Base-by-base conservation (phyloP, 2,797 vertebrate genomes). In the Chloroceryle amazona region DNA sequence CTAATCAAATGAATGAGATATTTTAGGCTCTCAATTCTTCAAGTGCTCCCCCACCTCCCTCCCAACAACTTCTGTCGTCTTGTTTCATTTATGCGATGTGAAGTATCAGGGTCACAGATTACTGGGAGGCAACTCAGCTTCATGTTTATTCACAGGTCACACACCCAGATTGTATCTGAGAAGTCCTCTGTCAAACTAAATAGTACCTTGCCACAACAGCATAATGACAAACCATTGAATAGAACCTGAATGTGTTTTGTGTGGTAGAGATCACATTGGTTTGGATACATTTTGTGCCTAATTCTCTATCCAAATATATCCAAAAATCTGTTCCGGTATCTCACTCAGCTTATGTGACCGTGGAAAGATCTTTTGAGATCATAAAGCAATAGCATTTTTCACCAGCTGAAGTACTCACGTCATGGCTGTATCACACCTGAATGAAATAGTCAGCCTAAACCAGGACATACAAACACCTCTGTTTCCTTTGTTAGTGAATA, bases 11-110 rank as follows among this genome's bases (percentile, higher is more conserved):
- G 1, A 86, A 65, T n/a, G 18, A 82, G 42, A 20, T 66, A 54
- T 46, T 13, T 78, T 46, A 63, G 61, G 15, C 21, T 81, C 25
- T 82, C 58, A 44, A 67, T 57, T 81, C 51, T 60, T 78, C 29
- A 66, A 85, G 51, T 7, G 13, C 39, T 81, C 25, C 31, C 25
- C 47, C 10, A 39, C 7, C 22, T 57, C 35, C 8, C 22, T 62
- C 35, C 11, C 17, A 80, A 25, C 2, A 26, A 49, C 15, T 90
- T 72, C 51, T 61, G 29, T 80, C 11, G 7, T 72, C 74, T 76
- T 80, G 11, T 67, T 93, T 86, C 46, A 62, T 44, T 75, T 82
- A 89, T 58, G 13, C 70, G 70, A 95, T 87, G 70, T 74, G 70
- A 96, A 79, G 57, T 86, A 95, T 85, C 33, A 72, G 49, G 46